Percentiles rank a stretch among this genome's conserved stretches.
phyloP scores from a whole-genome alignment of 2,113 vertebrate species.

The Chitala chitala region DNA sequence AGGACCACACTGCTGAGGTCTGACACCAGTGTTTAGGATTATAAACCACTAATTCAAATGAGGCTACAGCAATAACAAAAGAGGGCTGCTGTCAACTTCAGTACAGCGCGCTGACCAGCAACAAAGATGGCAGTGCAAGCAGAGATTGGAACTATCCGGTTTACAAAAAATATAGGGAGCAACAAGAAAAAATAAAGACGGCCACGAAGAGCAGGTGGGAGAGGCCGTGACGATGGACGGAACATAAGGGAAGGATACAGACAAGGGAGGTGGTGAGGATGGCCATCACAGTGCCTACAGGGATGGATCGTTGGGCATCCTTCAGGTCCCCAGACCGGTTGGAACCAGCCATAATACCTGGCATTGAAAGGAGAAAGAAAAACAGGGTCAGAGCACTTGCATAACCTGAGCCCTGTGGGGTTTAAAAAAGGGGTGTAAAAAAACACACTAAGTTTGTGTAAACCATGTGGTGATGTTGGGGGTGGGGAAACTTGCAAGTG shows the following conservation, averaged over 20 bases:
- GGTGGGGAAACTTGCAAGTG: too few species aligned
- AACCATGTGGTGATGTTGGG: too few species aligned
- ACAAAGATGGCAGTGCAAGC: too few species aligned
- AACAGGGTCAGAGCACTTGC: not conserved
- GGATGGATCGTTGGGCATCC: constrained; percentile 88
- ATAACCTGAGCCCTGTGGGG: too few species aligned
- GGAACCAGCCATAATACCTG: constrained; percentile 91
- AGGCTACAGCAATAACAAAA: not conserved
- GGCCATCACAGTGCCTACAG: constrained; percentile 81
- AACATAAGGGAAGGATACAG: constrained; percentile 72
- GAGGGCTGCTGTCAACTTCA: not conserved
- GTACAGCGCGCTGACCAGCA: too few species aligned
- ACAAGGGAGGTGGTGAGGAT: constrained; percentile 85
- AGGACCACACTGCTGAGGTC: constrained; percentile 80
- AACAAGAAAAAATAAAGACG: not conserved
- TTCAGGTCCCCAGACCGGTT: constrained; percentile 86
- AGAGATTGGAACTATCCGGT: not conserved
- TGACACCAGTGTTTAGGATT: constrained; percentile 59
- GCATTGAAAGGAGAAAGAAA: not conserved
- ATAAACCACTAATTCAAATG: not conserved
- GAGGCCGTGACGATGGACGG: not conserved
- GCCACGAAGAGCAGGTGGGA: not conserved
- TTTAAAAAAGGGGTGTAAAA: too few species aligned
- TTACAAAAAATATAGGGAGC: not conserved
- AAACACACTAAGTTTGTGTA: too few species aligned